Evolutionary conservation across 2,888 invertebrate genomes (phyloP).

Genomic region (Trisateles emortualis): DNA sequence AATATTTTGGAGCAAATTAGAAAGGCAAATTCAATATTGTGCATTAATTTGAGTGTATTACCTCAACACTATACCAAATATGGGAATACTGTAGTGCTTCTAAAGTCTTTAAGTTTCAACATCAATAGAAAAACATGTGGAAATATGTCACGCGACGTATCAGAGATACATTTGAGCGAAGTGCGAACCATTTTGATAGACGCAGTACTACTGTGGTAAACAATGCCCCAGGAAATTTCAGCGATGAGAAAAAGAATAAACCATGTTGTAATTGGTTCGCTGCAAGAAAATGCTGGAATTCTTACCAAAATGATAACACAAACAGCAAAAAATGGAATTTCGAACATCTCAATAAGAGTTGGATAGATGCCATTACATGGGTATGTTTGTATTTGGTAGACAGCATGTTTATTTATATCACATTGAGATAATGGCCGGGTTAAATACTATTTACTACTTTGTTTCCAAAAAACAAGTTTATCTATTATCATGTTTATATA

Average conservation of each 20-base stretch:
- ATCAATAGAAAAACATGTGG: constrained; percentile 76
- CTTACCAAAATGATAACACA: constrained; percentile 59
- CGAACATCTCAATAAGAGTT: constrained; percentile 74
- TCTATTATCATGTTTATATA: background rate
- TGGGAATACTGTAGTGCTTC: constrained; percentile 27
- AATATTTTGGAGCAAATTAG: no score
- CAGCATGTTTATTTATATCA: constrained; percentile 22
- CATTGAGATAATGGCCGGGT: background rate
- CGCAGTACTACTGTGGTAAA: constrained; percentile 74
- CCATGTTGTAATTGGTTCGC: constrained; percentile 63
- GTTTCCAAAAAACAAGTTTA: background rate
- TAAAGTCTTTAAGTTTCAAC: constrained; percentile 13
- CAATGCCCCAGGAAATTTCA: constrained; percentile 54
- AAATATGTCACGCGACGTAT: constrained; percentile 84
- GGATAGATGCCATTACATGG: constrained; percentile 86
- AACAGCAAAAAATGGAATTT: constrained; percentile 78
- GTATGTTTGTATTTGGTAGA: constrained; percentile 58
- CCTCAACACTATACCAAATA: constrained; percentile 10
- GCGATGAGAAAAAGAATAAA: constrained; percentile 61
- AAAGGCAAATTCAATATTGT: no score
- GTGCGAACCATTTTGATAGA: constrained; percentile 81
- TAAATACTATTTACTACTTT: background rate
- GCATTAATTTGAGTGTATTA: background rate
- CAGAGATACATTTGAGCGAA: constrained; percentile 81
- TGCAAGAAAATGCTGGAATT: constrained; percentile 63